phyloP scores from a whole-genome alignment of 2,113 vertebrate genomes.

The Brienomyrus brachyistius region DNA sequence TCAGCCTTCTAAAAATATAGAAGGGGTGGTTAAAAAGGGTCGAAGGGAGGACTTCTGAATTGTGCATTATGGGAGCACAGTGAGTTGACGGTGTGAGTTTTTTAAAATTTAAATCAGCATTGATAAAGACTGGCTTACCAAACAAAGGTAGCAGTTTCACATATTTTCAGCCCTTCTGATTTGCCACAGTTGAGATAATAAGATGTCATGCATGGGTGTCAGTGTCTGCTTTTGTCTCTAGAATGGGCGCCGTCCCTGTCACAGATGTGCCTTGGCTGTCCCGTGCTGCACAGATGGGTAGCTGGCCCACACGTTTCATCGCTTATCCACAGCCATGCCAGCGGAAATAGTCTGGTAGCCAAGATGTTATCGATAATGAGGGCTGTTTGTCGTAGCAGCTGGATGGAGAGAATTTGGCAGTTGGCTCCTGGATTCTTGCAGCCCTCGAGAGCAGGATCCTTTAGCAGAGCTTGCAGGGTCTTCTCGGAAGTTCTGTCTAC shows the following conservation, averaged over 20 bases:
- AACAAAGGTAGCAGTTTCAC: background rate
- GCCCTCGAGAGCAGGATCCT: background rate
- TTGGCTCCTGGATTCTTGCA: background rate
- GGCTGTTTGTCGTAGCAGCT: slow-evolving; percentile 18
- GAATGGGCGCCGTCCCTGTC: background rate
- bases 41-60: background rate
- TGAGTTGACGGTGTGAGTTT: background rate
- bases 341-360: background rate
- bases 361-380: slow-evolving; percentile 1
- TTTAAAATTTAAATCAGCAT: background rate
- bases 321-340: background rate
- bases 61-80: background rate
- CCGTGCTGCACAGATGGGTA: background rate
- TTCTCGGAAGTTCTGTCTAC: background rate
- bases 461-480: background rate
- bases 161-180: background rate
- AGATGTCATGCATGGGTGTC: background rate
- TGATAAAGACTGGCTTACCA: background rate
- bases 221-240: background rate
- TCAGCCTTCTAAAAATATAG: background rate
- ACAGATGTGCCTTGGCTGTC: background rate
- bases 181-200: background rate
- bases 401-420: background rate
- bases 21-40: background rate
- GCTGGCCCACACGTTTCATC: background rate